Evolutionary conservation across 1,140 invertebrate species (phyloP), one percentile per base, ranked within the genome.

Genomic region (Charaxes varanes): DNA sequence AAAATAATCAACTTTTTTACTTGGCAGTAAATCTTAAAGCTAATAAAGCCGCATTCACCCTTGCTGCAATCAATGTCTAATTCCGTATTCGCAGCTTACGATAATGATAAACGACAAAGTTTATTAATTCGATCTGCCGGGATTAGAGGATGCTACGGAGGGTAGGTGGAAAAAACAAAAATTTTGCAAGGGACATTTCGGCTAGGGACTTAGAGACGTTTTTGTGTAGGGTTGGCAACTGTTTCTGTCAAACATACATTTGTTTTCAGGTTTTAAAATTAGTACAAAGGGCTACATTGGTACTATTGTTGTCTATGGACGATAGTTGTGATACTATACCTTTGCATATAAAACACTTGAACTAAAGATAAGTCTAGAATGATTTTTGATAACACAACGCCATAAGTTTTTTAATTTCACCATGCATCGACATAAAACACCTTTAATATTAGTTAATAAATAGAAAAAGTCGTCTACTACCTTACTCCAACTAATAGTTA

Each of bases 31-130:
- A 67, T 78, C 69, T 73, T 62, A 31, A 27, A 51, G 50, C 58
- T 70, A 78, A 78, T 81, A 78, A 74, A 70, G 51, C 71, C 52
- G 58, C 53, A 55, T 65, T 62, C 76, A 71, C 67, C 72, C 72
- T 64, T 69, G 53, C 45, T 54, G 67, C 62, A 71, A 80, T 80
- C 71, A 79, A 63, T 68, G 77, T 81, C 77, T 81, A 74, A 81
- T 76, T 77, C 53, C 40, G 66, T 76, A 73, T 68, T 77, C 72
- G 54, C 49, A 70, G 66, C 70, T 77, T 71, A 76, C 74, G 52
- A 76, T 79, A 79, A 82, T 82, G 77, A 82, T 82, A 71, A 79
- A 82, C 77, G 74, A 77, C 68, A 67, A 76, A 66, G 53, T 70
- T 69, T 74, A 79, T 81, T 82, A 82, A 82, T 77, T 82, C 74